Evolutionary conservation across 2,888 invertebrate genomes (phyloP).

Genomic region (Nephrotoma appendiculata): DNA sequence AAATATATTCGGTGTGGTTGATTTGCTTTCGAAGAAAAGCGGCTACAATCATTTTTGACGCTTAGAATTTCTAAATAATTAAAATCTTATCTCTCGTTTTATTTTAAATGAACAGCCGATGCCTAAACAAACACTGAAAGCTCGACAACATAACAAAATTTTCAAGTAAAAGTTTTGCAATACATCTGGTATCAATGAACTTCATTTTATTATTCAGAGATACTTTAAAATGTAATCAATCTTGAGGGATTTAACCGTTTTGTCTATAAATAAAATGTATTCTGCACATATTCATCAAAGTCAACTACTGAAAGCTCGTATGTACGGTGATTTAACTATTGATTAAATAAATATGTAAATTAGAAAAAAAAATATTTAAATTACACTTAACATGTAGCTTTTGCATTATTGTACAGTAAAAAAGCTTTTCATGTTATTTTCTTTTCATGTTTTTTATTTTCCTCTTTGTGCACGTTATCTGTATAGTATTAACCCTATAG

Average conservation of each 20-base stretch:
- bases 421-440: neutral
- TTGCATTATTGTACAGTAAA: neutral
- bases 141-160: too few relatives aligned
- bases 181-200: neutral
- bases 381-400: neutral
- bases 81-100: too few relatives aligned
- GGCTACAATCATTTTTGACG: too few relatives aligned
- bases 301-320: neutral
- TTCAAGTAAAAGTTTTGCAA: neutral
- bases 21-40: too few relatives aligned
- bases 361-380: neutral
- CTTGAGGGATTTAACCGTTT: neutral
- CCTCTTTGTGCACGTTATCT: neutral
- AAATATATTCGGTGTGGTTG: too few relatives aligned
- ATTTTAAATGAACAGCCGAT: too few relatives aligned
- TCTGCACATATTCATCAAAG: neutral
- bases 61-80: too few relatives aligned
- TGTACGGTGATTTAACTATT: neutral
- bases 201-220: neutral
- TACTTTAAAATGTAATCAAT: neutral
- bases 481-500: neutral
- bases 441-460: neutral
- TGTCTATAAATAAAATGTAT: neutral
- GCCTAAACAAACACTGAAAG: too few relatives aligned
- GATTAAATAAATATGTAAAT: neutral